These are phyloP conservation scores for Axinella damicornis DNA, from an alignment of 37 sponge, comb jelly and placozoan species.

Conservation along the genomic window DNA sequence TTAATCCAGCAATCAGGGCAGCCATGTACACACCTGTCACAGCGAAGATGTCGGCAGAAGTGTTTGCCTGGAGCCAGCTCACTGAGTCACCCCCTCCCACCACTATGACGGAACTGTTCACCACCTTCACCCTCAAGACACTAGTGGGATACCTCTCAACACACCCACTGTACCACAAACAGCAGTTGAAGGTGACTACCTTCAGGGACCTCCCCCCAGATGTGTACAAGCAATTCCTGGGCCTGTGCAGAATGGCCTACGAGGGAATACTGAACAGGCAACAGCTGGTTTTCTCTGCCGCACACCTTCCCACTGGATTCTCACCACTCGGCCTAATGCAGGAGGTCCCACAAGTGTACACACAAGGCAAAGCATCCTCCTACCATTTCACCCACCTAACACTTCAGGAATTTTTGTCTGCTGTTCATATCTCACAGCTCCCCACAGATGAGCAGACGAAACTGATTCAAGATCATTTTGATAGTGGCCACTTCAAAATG, in stretches of 20 bases:
- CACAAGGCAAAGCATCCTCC: too few species aligned
- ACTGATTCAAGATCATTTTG: too few species aligned
- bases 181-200: too few species aligned
- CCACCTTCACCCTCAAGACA: neutral
- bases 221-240: neutral
- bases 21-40: constrained; percentile 44
- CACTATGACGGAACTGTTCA: constrained; percentile 42
- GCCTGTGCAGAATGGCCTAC: neutral
- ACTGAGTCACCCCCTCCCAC: neutral
- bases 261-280: neutral
- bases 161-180: neutral
- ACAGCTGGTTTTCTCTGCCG: neutral
- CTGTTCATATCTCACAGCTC: constrained; percentile 1
- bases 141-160: neutral
- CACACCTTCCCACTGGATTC: neutral
- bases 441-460: neutral
- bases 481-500: too few species aligned
- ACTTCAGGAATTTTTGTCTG: constrained; percentile 13
- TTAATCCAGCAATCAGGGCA: constrained; percentile 11
- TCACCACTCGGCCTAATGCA: constrained; percentile 6
- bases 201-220: neutral
- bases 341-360: neutral
- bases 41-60: constrained; percentile 6
- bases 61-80: neutral
- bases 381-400: constrained; percentile 10